These are phyloP conservation scores for Atrina japonica DNA, from an alignment of 2,888 invertebrate species.

Conservation along the genomic window DNA sequence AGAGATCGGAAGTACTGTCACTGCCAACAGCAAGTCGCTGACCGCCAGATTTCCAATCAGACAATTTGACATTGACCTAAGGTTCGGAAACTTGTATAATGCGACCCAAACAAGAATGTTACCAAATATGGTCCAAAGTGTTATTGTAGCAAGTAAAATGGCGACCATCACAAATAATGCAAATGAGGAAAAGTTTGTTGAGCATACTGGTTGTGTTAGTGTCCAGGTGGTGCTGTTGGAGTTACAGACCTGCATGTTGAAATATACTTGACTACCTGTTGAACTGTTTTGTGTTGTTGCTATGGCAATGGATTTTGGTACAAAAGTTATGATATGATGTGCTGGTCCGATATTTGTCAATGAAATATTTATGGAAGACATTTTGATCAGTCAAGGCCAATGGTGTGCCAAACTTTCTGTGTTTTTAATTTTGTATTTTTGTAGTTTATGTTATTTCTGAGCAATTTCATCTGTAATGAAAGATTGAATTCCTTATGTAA, in stretches of 20 bases:
- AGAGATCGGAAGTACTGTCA: slow-evolving; percentile 79
- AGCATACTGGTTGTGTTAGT: slow-evolving; percentile 65
- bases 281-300: too few species aligned
- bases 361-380: too few species aligned
- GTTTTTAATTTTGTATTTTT: too few species aligned
- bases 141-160: slow-evolving; percentile 72
- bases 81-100: slow-evolving; percentile 72
- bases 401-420: too few species aligned
- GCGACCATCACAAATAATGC: slow-evolving; percentile 67
- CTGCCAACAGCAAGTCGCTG: slow-evolving; percentile 79
- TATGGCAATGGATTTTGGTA: too few species aligned
- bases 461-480: too few species aligned
- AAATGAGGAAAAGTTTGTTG: slow-evolving; percentile 65
- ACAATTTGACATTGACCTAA: slow-evolving; percentile 80
- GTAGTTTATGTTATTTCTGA: too few species aligned
- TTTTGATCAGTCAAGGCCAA: too few species aligned
- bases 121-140: slow-evolving; percentile 77
- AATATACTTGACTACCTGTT: too few species aligned
- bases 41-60: slow-evolving; percentile 80
- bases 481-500: too few species aligned
- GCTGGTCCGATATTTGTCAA: too few species aligned
- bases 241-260: slow-evolving; percentile 1
- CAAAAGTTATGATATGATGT: too few species aligned
- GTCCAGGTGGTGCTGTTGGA: slow-evolving; percentile 53
- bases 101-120: slow-evolving; percentile 78